Base-by-base conservation (phyloP, 2,113 vertebrate genomes). In the Triplophysa rosa region DNA sequence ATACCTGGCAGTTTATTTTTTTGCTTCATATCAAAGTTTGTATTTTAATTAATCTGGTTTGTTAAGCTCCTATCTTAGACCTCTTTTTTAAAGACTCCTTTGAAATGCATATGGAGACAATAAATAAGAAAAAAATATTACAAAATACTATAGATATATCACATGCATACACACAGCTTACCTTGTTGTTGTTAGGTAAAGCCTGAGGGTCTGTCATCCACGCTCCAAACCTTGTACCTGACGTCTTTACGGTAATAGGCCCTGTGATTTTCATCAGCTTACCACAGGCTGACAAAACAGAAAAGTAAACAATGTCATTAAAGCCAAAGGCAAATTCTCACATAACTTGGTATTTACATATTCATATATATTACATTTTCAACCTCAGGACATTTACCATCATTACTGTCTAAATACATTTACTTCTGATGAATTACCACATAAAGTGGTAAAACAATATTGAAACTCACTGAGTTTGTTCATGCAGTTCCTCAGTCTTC, bases 261-360 rank as follows among this genome's bases (percentile, higher is more conserved):
- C 96, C 96, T 78, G 94, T 96, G 92, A 98, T 98, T 94, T 98
- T 98, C 97, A 99, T 99, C 93, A 99, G 49, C 91, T 98, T 99
- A n/a, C 97, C 97, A 87, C 97, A 99, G 4, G 97, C 97, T 98
- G 93, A 85, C 87, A 88, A 86, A 90, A 84, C 85, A 89, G 86
- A 70, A 89, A 21, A 87, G 84, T 66, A 62, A 58, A 56, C 19
- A 56, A 16, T 49, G 47, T 16, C 17, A n/a, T n/a, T 56, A 56
- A n/a, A 56, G 17, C 52, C 52, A 56, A 56, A 56, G 8, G 16
- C 17, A 56, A 56, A 56, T 56, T 17, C 17, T 54, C 12, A 19
- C 52, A 54, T 19, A 17, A 17, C 3, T n/a, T 49, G 47, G 12
- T 40, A 40, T 40, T 40, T 40, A 40, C 2, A 40, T 40, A 40